A percentile compares a stretch with the other conserved stretches of the same genome.
phyloP scores from a whole-genome alignment of 2,113 vertebrate species.

The Pedionomus torquatus region DNA sequence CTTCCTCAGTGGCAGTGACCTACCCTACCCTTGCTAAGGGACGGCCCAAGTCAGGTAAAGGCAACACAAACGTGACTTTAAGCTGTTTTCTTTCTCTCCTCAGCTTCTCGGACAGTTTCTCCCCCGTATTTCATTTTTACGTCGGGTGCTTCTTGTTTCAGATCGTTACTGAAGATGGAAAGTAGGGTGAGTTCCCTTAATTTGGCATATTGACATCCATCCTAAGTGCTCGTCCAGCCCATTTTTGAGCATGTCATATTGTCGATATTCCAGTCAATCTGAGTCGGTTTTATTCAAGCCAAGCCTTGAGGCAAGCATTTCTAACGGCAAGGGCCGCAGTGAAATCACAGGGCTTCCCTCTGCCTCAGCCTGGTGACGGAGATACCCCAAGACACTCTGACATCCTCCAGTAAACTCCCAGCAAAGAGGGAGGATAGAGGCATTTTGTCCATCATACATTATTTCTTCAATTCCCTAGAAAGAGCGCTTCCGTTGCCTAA shows the following conservation, averaged over 20 bases:
- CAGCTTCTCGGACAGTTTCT: neutral
- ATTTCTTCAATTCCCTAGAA: neutral
- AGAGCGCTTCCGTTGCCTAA: neutral
- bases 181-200: neutral
- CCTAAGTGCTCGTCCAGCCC: neutral
- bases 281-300: neutral
- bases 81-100: neutral
- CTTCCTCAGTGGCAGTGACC: neutral
- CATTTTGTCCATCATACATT: neutral
- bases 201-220: constrained; percentile 14
- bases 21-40: neutral
- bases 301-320: neutral
- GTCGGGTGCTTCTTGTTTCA: neutral
- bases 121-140: neutral
- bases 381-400: neutral
- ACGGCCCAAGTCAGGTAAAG: neutral
- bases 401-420: neutral
- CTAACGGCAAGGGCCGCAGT: neutral
- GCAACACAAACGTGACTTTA: neutral
- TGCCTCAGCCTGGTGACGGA: neutral
- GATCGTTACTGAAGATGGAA: neutral
- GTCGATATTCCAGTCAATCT: neutral
- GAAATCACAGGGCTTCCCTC: neutral
- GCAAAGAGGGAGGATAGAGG: neutral
- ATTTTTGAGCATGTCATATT: neutral